Conservation (phyloP, 1,140 invertebrate species). For the Aphelenchoides avenae region DNA sequence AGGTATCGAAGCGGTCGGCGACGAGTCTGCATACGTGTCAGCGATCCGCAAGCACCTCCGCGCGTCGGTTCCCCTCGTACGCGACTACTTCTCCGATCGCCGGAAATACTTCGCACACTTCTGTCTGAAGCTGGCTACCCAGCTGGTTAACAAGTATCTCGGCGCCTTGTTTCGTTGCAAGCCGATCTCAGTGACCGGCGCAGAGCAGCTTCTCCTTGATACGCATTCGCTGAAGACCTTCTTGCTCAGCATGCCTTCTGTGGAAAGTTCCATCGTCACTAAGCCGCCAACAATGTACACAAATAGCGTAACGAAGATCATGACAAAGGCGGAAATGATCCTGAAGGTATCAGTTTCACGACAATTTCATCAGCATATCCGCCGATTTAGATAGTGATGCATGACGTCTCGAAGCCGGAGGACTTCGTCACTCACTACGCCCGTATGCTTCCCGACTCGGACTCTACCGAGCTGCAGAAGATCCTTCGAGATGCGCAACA, state of each 20-base stretch:
- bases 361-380: constrained; percentile 6
- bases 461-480: constrained; percentile 84
- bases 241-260: constrained; percentile 85
- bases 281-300: constrained; percentile 66
- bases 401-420: constrained; percentile 73
- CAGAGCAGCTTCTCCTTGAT: constrained; percentile 92
- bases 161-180: constrained; percentile 89
- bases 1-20: constrained; percentile 83
- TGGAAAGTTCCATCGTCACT: constrained; percentile 70
- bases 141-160: constrained; percentile 76
- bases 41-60: constrained; percentile 81
- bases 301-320: constrained; percentile 85
- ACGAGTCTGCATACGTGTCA: constrained; percentile 90
- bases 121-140: constrained; percentile 86
- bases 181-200: constrained; percentile 78
- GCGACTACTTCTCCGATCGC: constrained; percentile 86
- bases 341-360: constrained; percentile 73
- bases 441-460: constrained; percentile 82
- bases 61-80: constrained; percentile 78
- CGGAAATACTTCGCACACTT: constrained; percentile 97
- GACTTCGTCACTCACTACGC: constrained; percentile 83
- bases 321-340: constrained; percentile 97
- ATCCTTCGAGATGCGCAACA: constrained; percentile 90
- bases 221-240: constrained; percentile 95
- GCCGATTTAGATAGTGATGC: constrained; percentile 72